phyloP scores from a whole-genome alignment of 2,888 invertebrate genomes.

The Cancer borealis region DNA sequence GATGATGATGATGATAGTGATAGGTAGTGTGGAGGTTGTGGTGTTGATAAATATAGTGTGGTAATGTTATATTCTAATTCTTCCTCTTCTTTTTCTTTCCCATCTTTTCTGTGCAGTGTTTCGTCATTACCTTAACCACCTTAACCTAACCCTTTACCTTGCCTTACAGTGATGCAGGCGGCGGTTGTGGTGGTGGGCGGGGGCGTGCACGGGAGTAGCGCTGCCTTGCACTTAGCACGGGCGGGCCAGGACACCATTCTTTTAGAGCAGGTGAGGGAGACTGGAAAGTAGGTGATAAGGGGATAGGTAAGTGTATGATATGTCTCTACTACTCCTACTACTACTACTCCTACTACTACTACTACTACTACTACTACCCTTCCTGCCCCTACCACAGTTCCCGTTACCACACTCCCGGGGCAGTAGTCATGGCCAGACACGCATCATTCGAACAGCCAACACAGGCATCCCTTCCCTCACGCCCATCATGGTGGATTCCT shows the following conservation, averaged over 20 bases:
- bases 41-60: no score
- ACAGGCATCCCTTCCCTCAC: constrained; percentile 79
- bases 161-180: not conserved
- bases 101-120: not conserved
- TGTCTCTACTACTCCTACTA: no score
- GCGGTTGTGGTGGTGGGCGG: constrained; percentile 46
- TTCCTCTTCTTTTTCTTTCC: not conserved
- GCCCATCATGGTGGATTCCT: constrained; percentile 80
- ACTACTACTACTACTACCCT: not conserved
- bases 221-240: constrained; percentile 27
- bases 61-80: not conserved
- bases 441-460: constrained; percentile 80
- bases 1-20: no score
- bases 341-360: not conserved
- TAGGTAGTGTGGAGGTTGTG: no score
- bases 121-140: not conserved
- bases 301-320: no score
- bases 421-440: constrained; percentile 80
- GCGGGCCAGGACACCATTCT: constrained; percentile 52
- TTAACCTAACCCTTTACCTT: not conserved
- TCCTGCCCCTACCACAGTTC: constrained; percentile 78
- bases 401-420: constrained; percentile 80
- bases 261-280: constrained; percentile 25
- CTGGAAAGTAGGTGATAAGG: not conserved
- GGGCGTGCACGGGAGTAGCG: constrained; percentile 47